Conservation (phyloP, 2,113 vertebrate genomes). For the Aptenodytes forsteri region DNA sequence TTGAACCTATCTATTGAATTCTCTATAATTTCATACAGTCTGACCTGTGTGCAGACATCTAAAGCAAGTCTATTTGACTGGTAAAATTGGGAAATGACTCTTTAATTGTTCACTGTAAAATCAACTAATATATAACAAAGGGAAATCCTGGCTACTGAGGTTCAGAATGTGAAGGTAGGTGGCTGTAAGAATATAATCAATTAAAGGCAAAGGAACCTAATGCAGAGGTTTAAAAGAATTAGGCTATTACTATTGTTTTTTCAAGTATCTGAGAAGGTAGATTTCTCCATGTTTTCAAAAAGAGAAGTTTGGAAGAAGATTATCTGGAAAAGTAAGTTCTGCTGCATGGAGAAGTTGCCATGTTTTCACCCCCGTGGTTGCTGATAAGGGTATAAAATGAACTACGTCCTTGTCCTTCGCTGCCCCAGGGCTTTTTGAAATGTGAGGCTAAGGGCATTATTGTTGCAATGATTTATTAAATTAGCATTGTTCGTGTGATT, state of each 20-base stretch:
- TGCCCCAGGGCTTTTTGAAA: background rate
- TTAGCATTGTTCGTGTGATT: background rate
- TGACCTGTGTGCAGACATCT: background rate
- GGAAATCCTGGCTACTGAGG: background rate
- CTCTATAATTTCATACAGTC: background rate
- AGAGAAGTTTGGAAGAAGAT: background rate
- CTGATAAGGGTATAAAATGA: background rate
- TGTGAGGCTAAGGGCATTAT: background rate
- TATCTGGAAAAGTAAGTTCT: background rate
- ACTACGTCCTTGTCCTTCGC: background rate
- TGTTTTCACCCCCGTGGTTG: background rate
- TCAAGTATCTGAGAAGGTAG: background rate
- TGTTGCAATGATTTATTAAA: background rate
- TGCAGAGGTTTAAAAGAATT: background rate
- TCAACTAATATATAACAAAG: background rate
- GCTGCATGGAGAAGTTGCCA: background rate
- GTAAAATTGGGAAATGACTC: background rate
- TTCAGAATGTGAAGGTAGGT: background rate
- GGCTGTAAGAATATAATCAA: background rate
- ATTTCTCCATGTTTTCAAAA: background rate
- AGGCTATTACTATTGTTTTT: background rate
- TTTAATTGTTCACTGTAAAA: background rate
- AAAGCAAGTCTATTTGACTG: background rate
- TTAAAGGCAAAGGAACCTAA: background rate
- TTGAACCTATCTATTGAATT: background rate